phyloP scores from a whole-genome alignment of 2,888 invertebrate genomes.

The Heliconius hortense region DNA sequence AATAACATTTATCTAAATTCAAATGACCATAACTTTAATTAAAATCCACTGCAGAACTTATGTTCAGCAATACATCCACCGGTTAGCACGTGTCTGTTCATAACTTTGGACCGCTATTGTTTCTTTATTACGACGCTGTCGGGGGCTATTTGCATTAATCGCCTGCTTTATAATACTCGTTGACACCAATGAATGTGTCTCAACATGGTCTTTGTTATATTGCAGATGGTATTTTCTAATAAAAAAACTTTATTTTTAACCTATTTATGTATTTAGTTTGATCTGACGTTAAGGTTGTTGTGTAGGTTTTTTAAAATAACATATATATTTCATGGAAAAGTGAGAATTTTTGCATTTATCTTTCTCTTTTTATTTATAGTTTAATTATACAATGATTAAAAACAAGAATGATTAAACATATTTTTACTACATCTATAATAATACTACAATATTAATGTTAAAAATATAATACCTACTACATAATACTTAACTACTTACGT shows the following conservation, averaged over 20 bases:
- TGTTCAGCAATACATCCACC: constrained; percentile 34
- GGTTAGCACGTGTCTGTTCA: constrained; percentile 52
- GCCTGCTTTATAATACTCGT: constrained; percentile 64
- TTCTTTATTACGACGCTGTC: constrained; percentile 62
- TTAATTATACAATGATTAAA: neutral
- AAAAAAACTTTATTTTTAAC: neutral
- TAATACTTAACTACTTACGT: too few species aligned
- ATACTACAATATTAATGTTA: neutral
- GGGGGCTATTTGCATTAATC: constrained; percentile 62
- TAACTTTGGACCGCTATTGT: constrained; percentile 62
- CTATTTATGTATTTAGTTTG: too few species aligned
- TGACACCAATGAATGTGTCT: constrained; percentile 52
- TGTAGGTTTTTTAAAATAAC: neutral
- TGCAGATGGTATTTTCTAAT: neutral
- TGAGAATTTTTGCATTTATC: too few species aligned
- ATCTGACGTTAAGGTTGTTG: neutral
- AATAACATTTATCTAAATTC: neutral
- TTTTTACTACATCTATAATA: neutral
- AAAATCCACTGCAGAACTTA: neutral
- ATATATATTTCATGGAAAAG: neutral
- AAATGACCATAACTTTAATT: neutral
- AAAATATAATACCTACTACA: too few species aligned
- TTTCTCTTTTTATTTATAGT: neutral
- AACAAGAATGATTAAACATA: neutral
- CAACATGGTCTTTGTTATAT: constrained; percentile 47